Evolutionary conservation across 1,140 invertebrate genomes (phyloP).

Genomic region (Ephestia elutella): DNA sequence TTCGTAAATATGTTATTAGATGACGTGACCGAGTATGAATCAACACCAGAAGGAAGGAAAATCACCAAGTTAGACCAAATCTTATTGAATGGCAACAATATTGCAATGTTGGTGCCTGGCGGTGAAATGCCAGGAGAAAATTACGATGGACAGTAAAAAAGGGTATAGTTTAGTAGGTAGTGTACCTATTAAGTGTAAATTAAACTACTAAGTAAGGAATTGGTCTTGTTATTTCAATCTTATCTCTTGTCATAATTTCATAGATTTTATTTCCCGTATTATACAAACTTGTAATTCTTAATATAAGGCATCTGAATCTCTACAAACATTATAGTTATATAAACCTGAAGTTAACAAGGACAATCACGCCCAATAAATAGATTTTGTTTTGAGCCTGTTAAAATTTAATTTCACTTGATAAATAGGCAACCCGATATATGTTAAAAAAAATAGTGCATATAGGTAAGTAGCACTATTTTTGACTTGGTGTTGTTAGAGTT

Average conservation of each 20-base stretch:
- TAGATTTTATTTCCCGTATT: too few species aligned
- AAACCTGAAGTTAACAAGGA: too few species aligned
- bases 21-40: constrained; percentile 96
- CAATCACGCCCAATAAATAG: too few species aligned
- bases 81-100: constrained; percentile 98
- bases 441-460: too few species aligned
- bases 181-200: constrained; percentile 4
- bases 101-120: constrained; percentile 90
- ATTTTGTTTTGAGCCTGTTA: too few species aligned
- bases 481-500: too few species aligned
- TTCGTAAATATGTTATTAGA: constrained; percentile 98
- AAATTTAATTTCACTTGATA: too few species aligned
- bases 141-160: constrained; percentile 50
- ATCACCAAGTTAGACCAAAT: constrained; percentile 99
- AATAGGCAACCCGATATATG: too few species aligned
- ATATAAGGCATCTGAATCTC: too few species aligned
- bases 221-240: not conserved
- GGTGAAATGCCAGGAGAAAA: constrained; percentile 68
- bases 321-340: too few species aligned
- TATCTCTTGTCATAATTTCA: too few species aligned
- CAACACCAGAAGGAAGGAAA: constrained; percentile 95
- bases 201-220: not conserved
- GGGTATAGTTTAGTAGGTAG: constrained; percentile 12
- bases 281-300: too few species aligned
- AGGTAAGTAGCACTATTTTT: not conserved